Evolutionary conservation across 2,888 invertebrate species (phyloP), one percentile per base, ranked within the genome.

Genomic region (Calliopum simillimum): DNA sequence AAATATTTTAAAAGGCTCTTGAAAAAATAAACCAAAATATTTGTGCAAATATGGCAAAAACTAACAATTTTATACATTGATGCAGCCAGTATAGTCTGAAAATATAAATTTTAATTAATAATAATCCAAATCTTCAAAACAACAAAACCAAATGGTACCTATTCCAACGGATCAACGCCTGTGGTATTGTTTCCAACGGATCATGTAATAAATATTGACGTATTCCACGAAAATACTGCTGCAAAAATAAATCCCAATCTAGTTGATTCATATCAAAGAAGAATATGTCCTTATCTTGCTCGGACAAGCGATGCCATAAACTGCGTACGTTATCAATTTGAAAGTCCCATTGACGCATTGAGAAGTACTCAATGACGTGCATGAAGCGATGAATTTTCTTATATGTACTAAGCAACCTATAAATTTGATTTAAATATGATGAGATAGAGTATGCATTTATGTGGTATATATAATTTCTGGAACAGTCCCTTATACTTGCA

Each of bases 121-220:
- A 74, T 74, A 71, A 74, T 71, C 70, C 76, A 73, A 71, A 75
- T 73, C 79, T 73, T n/a, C n/a, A n/a, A 72, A 74, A 76, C 70
- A 79, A 74, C 75, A 74, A 73, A 74, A 74, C 67, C 71, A 68
- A 74, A 68, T 74, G 74, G 66, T 73, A 89, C 89, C 88, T 87
- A 75, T 86, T 87, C 89, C 89, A 89, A 73, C 86, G 86, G 83
- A 89, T 90, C 74, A 88, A 89, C 74, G 92, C 94, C 78, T 90
- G 89, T 0, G 92, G 91, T 67, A 95, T 84, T 0, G 93, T 93
- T 0, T 91, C 91, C 2, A 93, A 82, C 21, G 94, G 92, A 80
- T 96, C 96, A 78, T 95, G 94, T 47, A 96, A 85, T 12, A 96
- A 85, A 82, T 93, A 95, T 1, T 91, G 88, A 74, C 95, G 88